Conservation (phyloP, 2,888 invertebrate species). For the Mechanitis mazaeus region DNA sequence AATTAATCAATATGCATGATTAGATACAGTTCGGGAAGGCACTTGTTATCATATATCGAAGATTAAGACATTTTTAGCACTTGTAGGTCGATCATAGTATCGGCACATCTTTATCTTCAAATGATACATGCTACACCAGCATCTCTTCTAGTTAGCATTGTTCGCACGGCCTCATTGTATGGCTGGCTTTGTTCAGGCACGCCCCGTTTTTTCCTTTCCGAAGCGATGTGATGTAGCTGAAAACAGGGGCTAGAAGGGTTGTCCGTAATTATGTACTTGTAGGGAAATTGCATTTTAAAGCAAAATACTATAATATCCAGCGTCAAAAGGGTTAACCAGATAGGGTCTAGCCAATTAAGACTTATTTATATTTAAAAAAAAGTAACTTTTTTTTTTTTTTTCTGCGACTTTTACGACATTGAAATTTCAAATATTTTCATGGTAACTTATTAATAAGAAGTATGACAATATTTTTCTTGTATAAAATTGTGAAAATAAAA, state of each 20-base stretch:
- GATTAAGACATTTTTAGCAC: slow-evolving; percentile 11
- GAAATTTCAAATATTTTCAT: too few relatives aligned
- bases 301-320: slow-evolving; percentile 4
- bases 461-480: too few relatives aligned
- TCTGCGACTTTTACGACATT: too few relatives aligned
- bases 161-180: slow-evolving; percentile 64
- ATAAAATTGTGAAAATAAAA: too few relatives aligned
- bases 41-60: too few relatives aligned
- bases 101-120: slow-evolving; percentile 56
- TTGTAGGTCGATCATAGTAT: slow-evolving; percentile 10
- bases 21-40: too few relatives aligned
- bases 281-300: slow-evolving; percentile 15
- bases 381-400: not conserved
- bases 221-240: slow-evolving; percentile 54
- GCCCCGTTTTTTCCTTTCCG: slow-evolving; percentile 68
- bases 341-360: not conserved
- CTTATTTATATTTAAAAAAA: not conserved
- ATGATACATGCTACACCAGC: slow-evolving; percentile 61
- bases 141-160: slow-evolving; percentile 68
- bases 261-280: slow-evolving; percentile 35
- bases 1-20: too few relatives aligned
- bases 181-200: slow-evolving; percentile 67
- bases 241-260: slow-evolving; percentile 41
- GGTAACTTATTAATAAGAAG: too few relatives aligned
- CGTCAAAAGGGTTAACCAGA: not conserved